These are phyloP conservation scores for Drosophila melanogaster DNA, from an alignment of 1,140 invertebrate genomes.

Conservation along the genomic window Release_6_plus_ISO1_MT NT_033777.3:17243001-17243500, in stretches of 20 bases:
- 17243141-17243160: constrained; percentile 26
- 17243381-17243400: background rate
- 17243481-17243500: constrained; percentile 21
- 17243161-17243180: constrained; percentile 16
- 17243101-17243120: constrained; percentile 66
- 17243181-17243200: background rate
- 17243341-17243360: constrained; percentile 68
- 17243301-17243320: constrained; percentile 30
- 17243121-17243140: constrained; percentile 47
- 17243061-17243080: constrained; percentile 78
- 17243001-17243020: constrained; percentile 59
- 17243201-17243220: background rate
- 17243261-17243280: constrained; percentile 61
- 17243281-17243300: constrained; percentile 27
- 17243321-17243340: constrained; percentile 71
- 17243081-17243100: constrained; percentile 68
- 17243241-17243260: constrained; percentile 77
- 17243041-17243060: constrained; percentile 62
- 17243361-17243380: constrained; percentile 39
- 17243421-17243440: constrained; percentile 69
- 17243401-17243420: constrained; percentile 64
- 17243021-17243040: constrained; percentile 48
- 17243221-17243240: constrained; percentile 51
- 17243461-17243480: constrained; percentile 35
- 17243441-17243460: constrained; percentile 76